Evolutionary conservation across 2,797 vertebrate genomes (phyloP).

Genomic region (Scleropages formosus): DNA sequence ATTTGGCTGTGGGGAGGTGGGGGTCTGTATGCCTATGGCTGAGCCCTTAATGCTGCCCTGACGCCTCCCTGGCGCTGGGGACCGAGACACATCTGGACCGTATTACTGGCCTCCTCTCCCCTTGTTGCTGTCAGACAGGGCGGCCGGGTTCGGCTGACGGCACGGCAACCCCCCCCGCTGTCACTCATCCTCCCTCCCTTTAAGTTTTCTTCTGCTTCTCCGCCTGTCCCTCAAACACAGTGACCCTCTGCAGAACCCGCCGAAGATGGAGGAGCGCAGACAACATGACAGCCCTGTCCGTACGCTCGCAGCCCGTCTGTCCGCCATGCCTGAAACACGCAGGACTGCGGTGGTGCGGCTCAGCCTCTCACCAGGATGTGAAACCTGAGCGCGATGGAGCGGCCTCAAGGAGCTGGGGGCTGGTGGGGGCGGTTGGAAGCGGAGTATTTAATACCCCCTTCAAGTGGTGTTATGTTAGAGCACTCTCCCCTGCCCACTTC

Average conservation of each 20-base stretch:
- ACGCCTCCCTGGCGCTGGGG: slow-evolving; percentile 81
- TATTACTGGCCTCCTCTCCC: slow-evolving; percentile 69
- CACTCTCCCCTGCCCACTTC: slow-evolving; percentile 34
- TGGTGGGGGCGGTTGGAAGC: neutral
- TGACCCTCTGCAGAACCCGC: neutral
- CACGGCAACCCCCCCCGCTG: slow-evolving; percentile 42
- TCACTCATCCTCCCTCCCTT: slow-evolving; percentile 1
- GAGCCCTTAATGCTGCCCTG: slow-evolving; percentile 72
- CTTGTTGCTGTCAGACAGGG: slow-evolving; percentile 46
- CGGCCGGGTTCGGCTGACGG: slow-evolving; percentile 47
- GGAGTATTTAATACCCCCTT: slow-evolving; percentile 34
- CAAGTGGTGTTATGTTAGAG: slow-evolving; percentile 36
- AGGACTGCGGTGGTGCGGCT: neutral
- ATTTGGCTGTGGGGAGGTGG: slow-evolving; percentile 42
- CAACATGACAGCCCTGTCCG: neutral
- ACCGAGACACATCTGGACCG: slow-evolving; percentile 85
- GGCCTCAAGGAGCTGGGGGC: slow-evolving; percentile 14
- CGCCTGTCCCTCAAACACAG: slow-evolving; percentile 6
- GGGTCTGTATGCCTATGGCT: slow-evolving; percentile 57
- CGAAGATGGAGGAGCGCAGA: neutral
- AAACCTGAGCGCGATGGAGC: slow-evolving; percentile 11
- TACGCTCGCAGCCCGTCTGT: neutral
- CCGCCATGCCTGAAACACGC: neutral
- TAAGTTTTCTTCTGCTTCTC: neutral
- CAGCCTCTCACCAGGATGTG: slow-evolving; percentile 29